Base-by-base conservation (phyloP, 1,140 invertebrate genomes). In the Belonocnema kinseyi region DNA sequence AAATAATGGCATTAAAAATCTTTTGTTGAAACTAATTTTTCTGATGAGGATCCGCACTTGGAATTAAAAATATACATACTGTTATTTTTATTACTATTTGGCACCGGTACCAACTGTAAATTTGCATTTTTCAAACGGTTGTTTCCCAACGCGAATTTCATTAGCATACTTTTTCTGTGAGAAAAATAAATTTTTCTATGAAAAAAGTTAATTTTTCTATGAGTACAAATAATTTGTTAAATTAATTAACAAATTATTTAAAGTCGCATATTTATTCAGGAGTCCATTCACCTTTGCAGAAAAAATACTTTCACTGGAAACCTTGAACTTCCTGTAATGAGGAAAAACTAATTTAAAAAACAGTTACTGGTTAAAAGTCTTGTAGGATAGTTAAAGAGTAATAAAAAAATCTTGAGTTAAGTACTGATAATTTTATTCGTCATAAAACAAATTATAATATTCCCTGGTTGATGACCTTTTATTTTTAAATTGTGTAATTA, bases 71-170 rank as follows among this genome's bases (percentile, higher is more conserved):
- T 7, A 40, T 40, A 14, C 16, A 14, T 66, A 66, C 58, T 33
- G 58, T 66, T 66, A 21, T 3, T 46, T 46, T 17, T 3, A 56
- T 19, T 54, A 17, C 4, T n/a, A 46, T 40, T 66, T 40, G 16
- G 26, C n/a, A 7, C 13, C 26, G 21, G 13, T 40, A 46, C 61
- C 12, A 66, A 66, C 40, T 46, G 11, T 46, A 11, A 66, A 66
- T 66, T 66, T 66, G 61, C 61, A 66, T 66, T 40, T 66, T 33
- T 40, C 40, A 14, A 66, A 66, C 26, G 58, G 26, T 61, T 61
- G 21, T 33, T 33, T 61, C 14, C 19, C 19, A 33, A 26, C n/a
- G 26, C 6, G 61, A 66, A 66, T 66, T n/a, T 33, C 61, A 66
- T 66, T 66, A 66, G 33, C 61, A 66, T n/a, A 73, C 50, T 33